These are phyloP conservation scores for Drosophila paranaensis DNA, from an alignment of 2,888 invertebrate genomes.

Conservation along the genomic window DNA sequence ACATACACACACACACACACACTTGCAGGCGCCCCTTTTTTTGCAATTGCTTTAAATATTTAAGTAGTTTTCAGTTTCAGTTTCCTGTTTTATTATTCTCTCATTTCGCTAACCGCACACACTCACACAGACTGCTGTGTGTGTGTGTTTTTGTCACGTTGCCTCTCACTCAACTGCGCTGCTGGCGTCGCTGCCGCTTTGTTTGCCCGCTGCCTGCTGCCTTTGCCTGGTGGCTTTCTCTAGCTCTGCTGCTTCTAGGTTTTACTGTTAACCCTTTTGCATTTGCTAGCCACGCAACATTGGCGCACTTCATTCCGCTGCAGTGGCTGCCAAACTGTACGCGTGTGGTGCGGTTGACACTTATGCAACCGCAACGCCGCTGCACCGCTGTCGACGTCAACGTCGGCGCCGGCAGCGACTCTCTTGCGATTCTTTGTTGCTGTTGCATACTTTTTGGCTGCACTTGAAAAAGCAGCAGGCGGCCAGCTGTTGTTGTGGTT, in stretches of 20 bases:
- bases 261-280: conserved; percentile 35
- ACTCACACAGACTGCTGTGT: background rate
- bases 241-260: conserved; percentile 4
- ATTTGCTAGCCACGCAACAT: conserved; percentile 42
- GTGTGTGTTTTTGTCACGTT: conserved; percentile 33
- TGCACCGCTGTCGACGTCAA: conserved; percentile 4
- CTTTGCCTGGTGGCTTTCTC: background rate
- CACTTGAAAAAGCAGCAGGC: conserved; percentile 56
- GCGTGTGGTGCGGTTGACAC: conserved; percentile 66
- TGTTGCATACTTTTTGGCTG: conserved; percentile 50
- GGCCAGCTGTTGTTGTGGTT: conserved; percentile 56
- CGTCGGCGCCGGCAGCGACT: conserved; percentile 16
- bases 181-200: conserved; percentile 28
- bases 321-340: conserved; percentile 61
- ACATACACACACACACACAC: background rate
- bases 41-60: conserved; percentile 75
- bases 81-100: conserved; percentile 65
- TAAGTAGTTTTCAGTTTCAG: conserved; percentile 64
- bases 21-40: conserved; percentile 24
- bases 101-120: conserved; percentile 59
- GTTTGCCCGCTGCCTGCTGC: conserved; percentile 9
- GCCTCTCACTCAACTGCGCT: conserved; percentile 31
- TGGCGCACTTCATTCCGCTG: conserved; percentile 28
- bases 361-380: conserved; percentile 66
- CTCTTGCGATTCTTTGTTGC: conserved; percentile 26